Base-by-base conservation (phyloP, 2,113 vertebrate species). In the Lynx canadensis region DNA sequence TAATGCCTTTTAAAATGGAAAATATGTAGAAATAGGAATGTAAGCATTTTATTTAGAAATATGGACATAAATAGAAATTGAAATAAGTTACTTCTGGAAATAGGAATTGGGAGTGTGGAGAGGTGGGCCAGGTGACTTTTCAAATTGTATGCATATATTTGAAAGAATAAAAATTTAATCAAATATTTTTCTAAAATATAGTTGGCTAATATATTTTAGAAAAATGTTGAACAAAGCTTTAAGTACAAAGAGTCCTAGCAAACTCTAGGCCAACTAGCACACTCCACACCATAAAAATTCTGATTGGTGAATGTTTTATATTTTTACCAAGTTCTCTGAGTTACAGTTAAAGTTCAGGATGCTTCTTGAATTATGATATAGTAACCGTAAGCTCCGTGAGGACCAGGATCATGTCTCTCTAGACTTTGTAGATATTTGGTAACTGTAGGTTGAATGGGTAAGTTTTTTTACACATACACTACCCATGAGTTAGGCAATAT, bases 1-100 rank as follows among this genome's bases (percentile, higher is more conserved):
- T 91, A 57, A 92, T 76, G 19, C 84, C 76, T 91, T 88, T 38
- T 68, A 94, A 82, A 91, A 89, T 73, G 65, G 79, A 36, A 84
- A 69, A 65, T 27, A 69, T 36, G 0, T 13, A 91, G 7, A 84
- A 92, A 89, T 90, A 80, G 65, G 7, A 90, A 81, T 29, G 29
- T 55, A 84, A 65, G 2, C 8, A 92, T 73, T 84, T 81, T 85
- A 57, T 66, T 92, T 90, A 73, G 63, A 97, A 93, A 36, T 80
- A 48, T 48, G 36, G 25, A 80, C 19, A 65, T 55, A 79, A 79
- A 84, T 65, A 71, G 41, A 85, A 86, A 55, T 82, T 57, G 41
- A 66, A 73, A 27, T 90, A 63, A 79, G 33, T 50, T 93, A 74
- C 63, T 83, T 90, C 41, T 74, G 45, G 15, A 65, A 90, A 66